Base-by-base conservation (phyloP, 2,888 invertebrate genomes). In the Orthosia cruda region DNA sequence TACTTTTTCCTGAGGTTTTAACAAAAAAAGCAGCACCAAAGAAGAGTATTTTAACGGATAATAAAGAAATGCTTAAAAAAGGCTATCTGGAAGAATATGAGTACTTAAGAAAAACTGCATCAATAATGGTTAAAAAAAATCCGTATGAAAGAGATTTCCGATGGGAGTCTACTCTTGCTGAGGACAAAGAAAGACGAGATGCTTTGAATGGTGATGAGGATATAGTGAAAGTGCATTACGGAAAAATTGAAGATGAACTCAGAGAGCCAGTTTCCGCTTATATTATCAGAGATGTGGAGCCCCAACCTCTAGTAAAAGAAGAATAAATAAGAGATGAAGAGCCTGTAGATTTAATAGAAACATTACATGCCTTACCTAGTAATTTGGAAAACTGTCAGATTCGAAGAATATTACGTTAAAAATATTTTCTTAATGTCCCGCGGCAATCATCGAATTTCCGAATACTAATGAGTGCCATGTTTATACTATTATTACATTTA, bases 1-100 rank as follows among this genome's bases (percentile, higher is more conserved):
- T 97, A 75, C 90, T 97, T 16, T 97, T 98, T 85, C 97, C 98
- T 0, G 97, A 97, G 89, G 97, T 97, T 55, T 94, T 97, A 47
- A 95, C 96, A 84, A 96, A 96, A 82, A 92, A 94, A 80, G 92
- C 92, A 23, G 92, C 92, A 82, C 89, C 92, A 5, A 94, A 95
- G 62, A 94, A 94, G 49, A 95, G 97, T 71, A 89, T 97, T 32
- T 92, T 97, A 0, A 89, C 95, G 0, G 95, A 96, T 26, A 91
- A 96, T 47, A 95, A 95, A 70, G 93, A 93, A 50, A 86, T 90
- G 52, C 79, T 94, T 11, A 96, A 95, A 84, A 91, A 86, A 9
- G 89, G 91, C 15, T 97, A 95, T 81, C 85, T 96, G 61, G 88
- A 92, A 13, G 94, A 96, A 55, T 97, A 95, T 83, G 86, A 92